Conservation (phyloP, 2,888 invertebrate species). For the Alviniconcha strummeri region DNA sequence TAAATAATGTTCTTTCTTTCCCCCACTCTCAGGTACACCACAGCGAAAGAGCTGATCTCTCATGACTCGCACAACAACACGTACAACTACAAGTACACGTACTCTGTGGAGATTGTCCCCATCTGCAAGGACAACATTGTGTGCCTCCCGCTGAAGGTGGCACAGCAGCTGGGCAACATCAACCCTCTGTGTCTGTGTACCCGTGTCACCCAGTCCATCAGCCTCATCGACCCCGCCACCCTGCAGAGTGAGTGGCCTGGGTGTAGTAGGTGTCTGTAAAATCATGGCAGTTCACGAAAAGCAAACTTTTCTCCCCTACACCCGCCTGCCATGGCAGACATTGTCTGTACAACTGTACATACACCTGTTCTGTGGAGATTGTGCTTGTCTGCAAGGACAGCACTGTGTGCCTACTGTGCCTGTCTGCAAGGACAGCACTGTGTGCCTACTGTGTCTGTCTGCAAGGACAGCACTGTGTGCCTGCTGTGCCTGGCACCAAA, state of each 20-base stretch:
- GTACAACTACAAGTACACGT: conserved; percentile 96
- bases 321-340: too few relatives aligned
- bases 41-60: conserved; percentile 95
- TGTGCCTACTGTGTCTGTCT: too few relatives aligned
- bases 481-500: too few relatives aligned
- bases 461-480: too few relatives aligned
- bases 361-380: too few relatives aligned
- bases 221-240: conserved; percentile 90
- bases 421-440: too few relatives aligned
- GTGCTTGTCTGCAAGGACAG: too few relatives aligned
- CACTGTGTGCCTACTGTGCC: too few relatives aligned
- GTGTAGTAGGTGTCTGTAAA: not conserved
- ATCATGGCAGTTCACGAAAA: not conserved
- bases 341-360: too few relatives aligned
- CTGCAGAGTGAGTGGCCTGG: conserved; percentile 64
- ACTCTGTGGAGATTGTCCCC: conserved; percentile 94
- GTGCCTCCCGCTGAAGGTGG: conserved; percentile 89
- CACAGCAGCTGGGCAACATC: conserved; percentile 90
- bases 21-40: conserved; percentile 79
- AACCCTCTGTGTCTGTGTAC: conserved; percentile 90
- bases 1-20: too few relatives aligned
- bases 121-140: conserved; percentile 89
- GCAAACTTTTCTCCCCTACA: too few relatives aligned
- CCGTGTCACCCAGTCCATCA: conserved; percentile 91
- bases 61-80: conserved; percentile 97